Evolutionary conservation across 2,888 invertebrate genomes (phyloP).

Genomic region (Diogma glabrata): DNA sequence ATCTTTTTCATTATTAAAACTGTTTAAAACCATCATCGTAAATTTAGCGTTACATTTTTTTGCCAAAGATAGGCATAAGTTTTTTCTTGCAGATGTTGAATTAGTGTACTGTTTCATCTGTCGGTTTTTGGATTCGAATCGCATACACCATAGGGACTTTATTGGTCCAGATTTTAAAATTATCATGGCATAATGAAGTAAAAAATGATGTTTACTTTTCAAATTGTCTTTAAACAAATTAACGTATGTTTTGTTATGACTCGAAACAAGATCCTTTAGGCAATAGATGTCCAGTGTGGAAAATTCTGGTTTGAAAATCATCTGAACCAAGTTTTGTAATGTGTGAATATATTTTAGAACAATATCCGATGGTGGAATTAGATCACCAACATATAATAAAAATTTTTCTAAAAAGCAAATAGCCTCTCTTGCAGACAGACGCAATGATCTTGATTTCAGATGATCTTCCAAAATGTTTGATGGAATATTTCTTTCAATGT

Average conservation of each 20-base stretch:
- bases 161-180: conserved; percentile 13
- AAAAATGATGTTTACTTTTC: conserved; percentile 16
- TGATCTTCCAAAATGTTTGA: conserved; percentile 11
- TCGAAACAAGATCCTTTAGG: neutral
- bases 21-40: too few relatives aligned
- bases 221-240: conserved; percentile 12
- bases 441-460: conserved; percentile 14
- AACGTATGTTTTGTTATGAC: neutral
- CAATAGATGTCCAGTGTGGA: neutral
- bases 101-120: conserved; percentile 14
- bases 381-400: conserved; percentile 15
- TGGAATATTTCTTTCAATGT: conserved; percentile 14
- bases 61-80: conserved; percentile 11
- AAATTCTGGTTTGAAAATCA: neutral
- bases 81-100: conserved; percentile 13
- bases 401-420: conserved; percentile 14
- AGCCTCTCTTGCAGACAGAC: conserved; percentile 16
- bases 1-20: too few relatives aligned
- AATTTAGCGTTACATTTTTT: too few relatives aligned
- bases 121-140: conserved; percentile 14
- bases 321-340: neutral
- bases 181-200: conserved; percentile 13
- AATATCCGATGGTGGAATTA: conserved; percentile 14
- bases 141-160: conserved; percentile 15
- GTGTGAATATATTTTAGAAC: conserved; percentile 11